phyloP scores from a whole-genome alignment of 2,888 invertebrate species.

The Hirtodrosophila duncani region DNA sequence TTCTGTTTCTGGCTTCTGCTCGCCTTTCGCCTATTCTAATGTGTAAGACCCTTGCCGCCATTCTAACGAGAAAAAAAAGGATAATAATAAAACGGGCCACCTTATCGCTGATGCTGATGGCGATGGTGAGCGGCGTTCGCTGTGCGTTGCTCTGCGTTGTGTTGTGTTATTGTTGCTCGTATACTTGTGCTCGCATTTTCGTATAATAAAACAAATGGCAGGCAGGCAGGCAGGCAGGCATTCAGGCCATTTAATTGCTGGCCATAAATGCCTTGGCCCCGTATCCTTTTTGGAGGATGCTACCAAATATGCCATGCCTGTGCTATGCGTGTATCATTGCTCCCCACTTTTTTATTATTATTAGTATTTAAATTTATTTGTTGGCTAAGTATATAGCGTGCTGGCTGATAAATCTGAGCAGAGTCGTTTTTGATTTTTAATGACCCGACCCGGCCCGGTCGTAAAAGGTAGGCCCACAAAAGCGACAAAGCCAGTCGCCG shows the following conservation, averaged over 20 bases:
- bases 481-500: constrained; percentile 1
- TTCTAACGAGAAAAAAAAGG: constrained; percentile 49
- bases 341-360: constrained; percentile 58
- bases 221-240: too few species aligned
- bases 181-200: constrained; percentile 39
- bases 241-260: constrained; percentile 75
- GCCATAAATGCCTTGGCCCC: constrained; percentile 74
- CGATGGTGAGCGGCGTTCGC: constrained; percentile 46
- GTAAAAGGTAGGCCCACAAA: constrained; percentile 62
- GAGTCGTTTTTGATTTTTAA: constrained; percentile 58
- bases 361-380: constrained; percentile 73
- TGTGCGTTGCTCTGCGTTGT: too few species aligned
- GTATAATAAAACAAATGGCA: constrained; percentile 76
- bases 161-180: constrained; percentile 22
- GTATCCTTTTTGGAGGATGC: constrained; percentile 44
- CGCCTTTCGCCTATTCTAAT: constrained; percentile 71
- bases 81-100: constrained; percentile 70
- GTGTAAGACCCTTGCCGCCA: constrained; percentile 39
- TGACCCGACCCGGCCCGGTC: constrained; percentile 50
- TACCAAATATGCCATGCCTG: constrained; percentile 29
- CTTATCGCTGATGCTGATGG: constrained; percentile 67
- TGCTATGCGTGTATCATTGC: constrained; percentile 48
- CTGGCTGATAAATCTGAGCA: constrained; percentile 65
- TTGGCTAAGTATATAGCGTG: constrained; percentile 70
- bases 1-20: constrained; percentile 39